These are phyloP conservation scores for Cynaeus angustus DNA, from an alignment of 2,888 invertebrate genomes.

Conservation along the genomic window DNA sequence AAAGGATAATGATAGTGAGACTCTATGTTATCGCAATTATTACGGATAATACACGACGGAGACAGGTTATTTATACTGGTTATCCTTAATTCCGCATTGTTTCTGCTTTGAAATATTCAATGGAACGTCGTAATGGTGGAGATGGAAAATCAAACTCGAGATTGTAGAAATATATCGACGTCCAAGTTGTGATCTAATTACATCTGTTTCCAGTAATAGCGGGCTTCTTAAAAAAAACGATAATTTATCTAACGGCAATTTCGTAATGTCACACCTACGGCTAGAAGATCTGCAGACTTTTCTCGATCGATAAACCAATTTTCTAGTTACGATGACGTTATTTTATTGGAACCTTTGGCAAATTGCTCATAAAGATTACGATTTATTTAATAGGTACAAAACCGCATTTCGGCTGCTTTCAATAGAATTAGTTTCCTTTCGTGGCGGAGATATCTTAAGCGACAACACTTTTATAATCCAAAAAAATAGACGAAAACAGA, in stretches of 20 bases:
- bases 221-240: background rate
- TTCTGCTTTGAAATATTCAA: conserved; percentile 34
- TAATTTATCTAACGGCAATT: conserved; percentile 20
- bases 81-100: conserved; percentile 37
- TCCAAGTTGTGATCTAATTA: conserved; percentile 12
- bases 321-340: conserved; percentile 18
- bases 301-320: conserved; percentile 30
- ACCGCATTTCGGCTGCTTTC: background rate
- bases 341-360: conserved; percentile 16
- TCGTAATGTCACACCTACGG: conserved; percentile 17
- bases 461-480: no score
- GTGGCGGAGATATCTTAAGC: no score
- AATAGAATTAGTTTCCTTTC: background rate
- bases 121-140: no score
- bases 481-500: no score
- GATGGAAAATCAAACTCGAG: background rate
- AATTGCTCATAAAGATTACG: conserved; percentile 36
- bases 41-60: conserved; percentile 27
- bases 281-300: conserved; percentile 23
- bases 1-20: conserved; percentile 20
- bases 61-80: conserved; percentile 35
- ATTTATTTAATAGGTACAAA: conserved; percentile 24
- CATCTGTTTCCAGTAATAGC: conserved; percentile 16
- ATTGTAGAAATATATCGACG: conserved; percentile 5
- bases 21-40: conserved; percentile 28